Evolutionary conservation across 2,797 vertebrate species (phyloP), one percentile per base, ranked within the genome.

Genomic region (Manis crassicaudata): DNA sequence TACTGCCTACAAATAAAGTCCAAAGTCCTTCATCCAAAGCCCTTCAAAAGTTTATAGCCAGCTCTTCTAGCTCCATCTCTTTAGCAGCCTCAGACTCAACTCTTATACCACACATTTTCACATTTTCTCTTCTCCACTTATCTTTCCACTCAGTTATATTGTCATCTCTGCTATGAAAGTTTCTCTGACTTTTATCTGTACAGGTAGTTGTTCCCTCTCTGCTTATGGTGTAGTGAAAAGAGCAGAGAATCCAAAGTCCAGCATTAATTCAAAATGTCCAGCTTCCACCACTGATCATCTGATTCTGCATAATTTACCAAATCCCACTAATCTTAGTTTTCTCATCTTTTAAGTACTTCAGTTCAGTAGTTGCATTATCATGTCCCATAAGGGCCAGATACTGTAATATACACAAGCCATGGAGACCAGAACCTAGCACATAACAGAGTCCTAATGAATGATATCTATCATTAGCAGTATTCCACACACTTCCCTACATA

Each of bases 31-130:
- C 27, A 20, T 21, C 17, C 29, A 50, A 88, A 81, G 29, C 20
- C 27, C 6, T 85, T 88, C 25, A 43, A 37, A 13, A 1, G 0
- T 18, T 20, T 29, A 0, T 16, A 65, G 8, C 7, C 70, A 1
- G 23, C 27, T 25, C 23, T 81, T 40, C 16, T 32, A 16, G 27
- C 2, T 35, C 7, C 70, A 1, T 18, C 27, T 25, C 23, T 81
- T 40, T 32, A 16, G 27, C 2, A 75, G n/a, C 12, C 40, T n/a
- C 70, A 76, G 62, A 88, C 7, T 43, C 9, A 3, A 56, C 6
- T 67, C 32, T 83, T 10, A 77, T 65, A 54, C 6, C 46, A 60
- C 7, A 70, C 32, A 32, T 32, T 54, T 63, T 16, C 8, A 21
- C 6, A 2, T 72, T 56, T 77, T 29, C 63, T 75, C 43, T 58